These are phyloP conservation scores for Hirtodrosophila trivittata DNA, from an alignment of 2,888 invertebrate genomes.

Conservation along the genomic window DNA sequence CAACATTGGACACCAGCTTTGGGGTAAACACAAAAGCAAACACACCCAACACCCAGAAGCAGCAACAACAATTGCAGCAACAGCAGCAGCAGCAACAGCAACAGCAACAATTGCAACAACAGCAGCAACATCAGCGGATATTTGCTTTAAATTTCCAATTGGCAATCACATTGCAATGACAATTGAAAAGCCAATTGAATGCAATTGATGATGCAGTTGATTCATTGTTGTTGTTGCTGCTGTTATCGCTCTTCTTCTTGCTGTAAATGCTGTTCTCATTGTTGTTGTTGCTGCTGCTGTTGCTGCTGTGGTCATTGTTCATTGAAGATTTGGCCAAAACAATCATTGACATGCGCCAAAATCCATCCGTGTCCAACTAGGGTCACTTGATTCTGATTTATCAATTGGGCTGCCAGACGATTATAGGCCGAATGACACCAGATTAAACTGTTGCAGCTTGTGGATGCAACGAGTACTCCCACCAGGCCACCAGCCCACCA, in stretches of 20 bases:
- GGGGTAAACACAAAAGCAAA: conserved; percentile 45
- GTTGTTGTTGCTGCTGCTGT: not conserved
- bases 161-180: conserved; percentile 65
- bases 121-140: conserved; percentile 37
- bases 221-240: conserved; percentile 12
- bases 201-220: conserved; percentile 67
- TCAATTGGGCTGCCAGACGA: conserved; percentile 13
- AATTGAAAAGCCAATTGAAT: conserved; percentile 71
- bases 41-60: conserved; percentile 23
- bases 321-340: conserved; percentile 34
- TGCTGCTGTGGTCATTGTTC: conserved; percentile 20
- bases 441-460: conserved; percentile 4
- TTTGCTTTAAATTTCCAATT: conserved; percentile 72
- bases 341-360: conserved; percentile 44
- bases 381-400: conserved; percentile 14
- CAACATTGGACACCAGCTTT: conserved; percentile 48
- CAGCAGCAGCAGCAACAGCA: conserved; percentile 13
- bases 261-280: not conserved
- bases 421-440: conserved; percentile 7
- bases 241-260: not conserved
- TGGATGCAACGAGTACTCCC: too few relatives aligned
- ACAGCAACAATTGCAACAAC: conserved; percentile 1
- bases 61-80: conserved; percentile 6
- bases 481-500: too few relatives aligned
- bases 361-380: conserved; percentile 2